Conservation (phyloP, 2,113 vertebrate genomes). For the Ammodytes dubius region DNA sequence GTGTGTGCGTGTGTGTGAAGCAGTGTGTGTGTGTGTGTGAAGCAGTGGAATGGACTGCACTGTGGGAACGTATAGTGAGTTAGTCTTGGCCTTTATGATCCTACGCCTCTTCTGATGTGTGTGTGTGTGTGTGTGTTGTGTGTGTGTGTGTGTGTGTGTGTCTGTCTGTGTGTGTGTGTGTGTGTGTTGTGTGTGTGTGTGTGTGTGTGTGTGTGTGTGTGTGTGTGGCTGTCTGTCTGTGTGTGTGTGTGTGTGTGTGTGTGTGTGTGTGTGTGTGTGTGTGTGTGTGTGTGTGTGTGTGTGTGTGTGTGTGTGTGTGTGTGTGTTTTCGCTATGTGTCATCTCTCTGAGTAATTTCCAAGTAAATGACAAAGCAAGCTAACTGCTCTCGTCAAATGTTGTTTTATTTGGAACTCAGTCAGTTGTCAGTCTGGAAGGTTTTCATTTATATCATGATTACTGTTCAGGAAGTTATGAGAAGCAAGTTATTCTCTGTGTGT, state of each 20-base stretch:
- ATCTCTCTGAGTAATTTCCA: constrained; percentile 32
- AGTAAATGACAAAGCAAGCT: constrained; percentile 2
- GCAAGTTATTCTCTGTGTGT: too few relatives aligned
- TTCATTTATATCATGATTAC: background rate
- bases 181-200: background rate
- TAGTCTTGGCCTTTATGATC: constrained; percentile 1
- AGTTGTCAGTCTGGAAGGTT: constrained; percentile 1
- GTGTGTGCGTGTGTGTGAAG: too few relatives aligned
- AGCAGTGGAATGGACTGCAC: constrained; percentile 4
- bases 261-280: background rate
- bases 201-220: too few relatives aligned
- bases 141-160: too few relatives aligned
- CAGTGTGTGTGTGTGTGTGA: background rate
- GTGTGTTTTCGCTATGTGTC: constrained; percentile 1
- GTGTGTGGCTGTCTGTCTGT: background rate
- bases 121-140: background rate
- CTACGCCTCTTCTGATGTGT: constrained; percentile 9
- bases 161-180: too few relatives aligned
- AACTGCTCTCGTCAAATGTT: background rate
- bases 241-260: too few relatives aligned
- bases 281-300: too few relatives aligned
- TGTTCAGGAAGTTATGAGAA: background rate
- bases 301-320: background rate
- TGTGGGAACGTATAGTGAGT: constrained; percentile 33
- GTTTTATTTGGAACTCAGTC: background rate